Conservation (phyloP, 2,797 vertebrate species). For the Sebastes alutus region DNA sequence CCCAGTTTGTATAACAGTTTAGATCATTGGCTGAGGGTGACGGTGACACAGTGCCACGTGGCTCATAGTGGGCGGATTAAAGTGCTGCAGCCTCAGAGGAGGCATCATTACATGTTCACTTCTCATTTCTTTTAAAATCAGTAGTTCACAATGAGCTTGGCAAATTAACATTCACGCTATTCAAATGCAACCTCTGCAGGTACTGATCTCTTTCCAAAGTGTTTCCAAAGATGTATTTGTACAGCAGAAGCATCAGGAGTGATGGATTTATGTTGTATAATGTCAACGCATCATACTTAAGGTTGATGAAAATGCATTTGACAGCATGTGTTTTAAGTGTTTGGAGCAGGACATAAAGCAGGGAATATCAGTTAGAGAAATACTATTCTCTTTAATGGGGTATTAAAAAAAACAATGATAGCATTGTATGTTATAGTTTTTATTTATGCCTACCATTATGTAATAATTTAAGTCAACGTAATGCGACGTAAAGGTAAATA, state of each 20-base stretch:
- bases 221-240: not conserved
- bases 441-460: not conserved
- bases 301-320: not conserved
- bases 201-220: not conserved
- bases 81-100: conserved; percentile 30
- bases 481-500: not conserved
- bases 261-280: not conserved
- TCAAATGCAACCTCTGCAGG: not conserved
- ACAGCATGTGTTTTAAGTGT: not conserved
- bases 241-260: not conserved
- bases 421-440: not conserved
- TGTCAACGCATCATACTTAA: not conserved
- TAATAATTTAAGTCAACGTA: not conserved
- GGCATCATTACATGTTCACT: not conserved
- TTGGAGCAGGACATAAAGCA: not conserved
- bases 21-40: not conserved
- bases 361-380: not conserved
- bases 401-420: not conserved
- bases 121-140: not conserved
- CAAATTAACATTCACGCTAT: not conserved
- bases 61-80: conserved; percentile 42
- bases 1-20: not conserved
- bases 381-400: not conserved
- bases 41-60: conserved; percentile 44
- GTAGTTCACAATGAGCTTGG: not conserved